These are phyloP conservation scores for Tenebrosternarchus preto DNA, from an alignment of 2,113 vertebrate genomes.

Conservation along the genomic window DNA sequence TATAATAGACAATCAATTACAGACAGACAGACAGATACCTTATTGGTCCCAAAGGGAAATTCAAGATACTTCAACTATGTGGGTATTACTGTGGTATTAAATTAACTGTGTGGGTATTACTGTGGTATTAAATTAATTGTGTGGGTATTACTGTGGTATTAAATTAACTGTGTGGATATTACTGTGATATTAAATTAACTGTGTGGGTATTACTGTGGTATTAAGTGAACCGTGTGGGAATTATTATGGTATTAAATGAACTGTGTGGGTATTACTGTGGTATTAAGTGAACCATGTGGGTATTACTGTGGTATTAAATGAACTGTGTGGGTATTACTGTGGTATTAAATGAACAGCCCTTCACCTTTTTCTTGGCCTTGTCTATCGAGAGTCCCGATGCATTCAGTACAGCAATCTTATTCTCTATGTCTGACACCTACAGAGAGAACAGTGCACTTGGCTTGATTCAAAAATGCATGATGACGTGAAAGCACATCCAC, in stretches of 20 bases:
- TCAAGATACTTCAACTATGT: too few relatives aligned
- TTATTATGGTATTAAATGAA: too few relatives aligned
- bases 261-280: not conserved
- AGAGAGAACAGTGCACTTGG: not conserved
- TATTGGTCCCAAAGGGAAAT: too few relatives aligned
- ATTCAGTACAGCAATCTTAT: conserved; percentile 83
- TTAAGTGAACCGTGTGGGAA: too few relatives aligned
- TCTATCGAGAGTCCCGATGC: conserved; percentile 72
- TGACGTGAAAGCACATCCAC: not conserved
- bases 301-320: not conserved
- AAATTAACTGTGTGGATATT: not conserved
- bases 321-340: not conserved
- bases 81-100: too few relatives aligned
- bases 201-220: too few relatives aligned
- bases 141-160: not conserved
- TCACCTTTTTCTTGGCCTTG: conserved; percentile 79
- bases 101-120: too few relatives aligned
- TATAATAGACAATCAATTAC: too few relatives aligned
- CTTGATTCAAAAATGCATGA: not conserved
- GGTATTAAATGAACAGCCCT: not conserved
- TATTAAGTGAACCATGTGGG: too few relatives aligned
- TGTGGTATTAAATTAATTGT: too few relatives aligned
- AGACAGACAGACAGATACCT: too few relatives aligned
- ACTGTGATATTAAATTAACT: too few relatives aligned
- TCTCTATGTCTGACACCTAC: conserved; percentile 90